A percentile compares a stretch with the other conserved stretches of the same genome.
These are phyloP conservation scores for Neomonachus schauinslandi DNA, from an alignment of 2,113 vertebrate species.

Conservation along the genomic window DNA sequence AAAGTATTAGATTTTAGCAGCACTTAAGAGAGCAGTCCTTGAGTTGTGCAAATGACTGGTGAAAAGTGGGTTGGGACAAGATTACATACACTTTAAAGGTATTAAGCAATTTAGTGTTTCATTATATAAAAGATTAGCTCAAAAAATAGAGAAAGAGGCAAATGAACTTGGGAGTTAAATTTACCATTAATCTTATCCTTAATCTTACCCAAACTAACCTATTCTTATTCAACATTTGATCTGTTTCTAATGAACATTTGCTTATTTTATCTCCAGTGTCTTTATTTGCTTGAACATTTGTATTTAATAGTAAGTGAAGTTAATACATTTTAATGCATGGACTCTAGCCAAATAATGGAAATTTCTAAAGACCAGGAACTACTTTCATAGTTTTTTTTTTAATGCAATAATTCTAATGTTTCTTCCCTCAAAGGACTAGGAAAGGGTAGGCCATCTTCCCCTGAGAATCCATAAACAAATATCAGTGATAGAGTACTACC, in stretches of 20 bases:
- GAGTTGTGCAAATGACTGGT: not conserved
- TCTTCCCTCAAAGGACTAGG: not conserved
- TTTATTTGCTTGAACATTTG: not conserved
- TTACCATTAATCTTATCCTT: not conserved
- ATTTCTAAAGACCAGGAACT: not conserved
- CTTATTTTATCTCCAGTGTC: not conserved
- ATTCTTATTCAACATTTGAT: not conserved
- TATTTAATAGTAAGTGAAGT: not conserved
- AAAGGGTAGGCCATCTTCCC: not conserved
- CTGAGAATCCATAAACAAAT: not conserved
- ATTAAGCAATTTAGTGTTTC: not conserved
- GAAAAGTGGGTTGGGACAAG: not conserved
- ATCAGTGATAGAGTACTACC: not conserved
- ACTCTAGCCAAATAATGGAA: not conserved
- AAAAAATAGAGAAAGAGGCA: not conserved
- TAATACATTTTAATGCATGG: not conserved
- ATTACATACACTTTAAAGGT: not conserved
- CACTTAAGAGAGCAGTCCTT: not conserved
- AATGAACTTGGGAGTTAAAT: not conserved
- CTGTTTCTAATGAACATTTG: not conserved
- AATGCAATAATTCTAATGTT: not conserved
- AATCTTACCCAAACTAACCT: not conserved
- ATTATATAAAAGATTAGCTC: not conserved
- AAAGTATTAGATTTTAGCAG: not conserved
- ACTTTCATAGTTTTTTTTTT: not conserved